phyloP scores from a whole-genome alignment of 2,113 vertebrate genomes.

The Pseudonaja textilis region DNA sequence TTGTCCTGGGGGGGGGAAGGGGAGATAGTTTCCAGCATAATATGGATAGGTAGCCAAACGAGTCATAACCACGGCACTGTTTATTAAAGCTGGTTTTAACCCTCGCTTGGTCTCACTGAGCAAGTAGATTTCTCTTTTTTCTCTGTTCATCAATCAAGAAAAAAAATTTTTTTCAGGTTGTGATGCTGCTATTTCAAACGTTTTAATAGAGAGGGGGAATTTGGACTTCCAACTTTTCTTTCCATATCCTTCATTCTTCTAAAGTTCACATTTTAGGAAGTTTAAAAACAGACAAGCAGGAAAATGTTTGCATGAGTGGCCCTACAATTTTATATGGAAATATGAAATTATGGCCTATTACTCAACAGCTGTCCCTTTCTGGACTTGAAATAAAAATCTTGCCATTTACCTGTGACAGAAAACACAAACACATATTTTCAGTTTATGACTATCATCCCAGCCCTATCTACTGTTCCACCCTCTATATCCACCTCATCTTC shows the following conservation, averaged over 20 bases:
- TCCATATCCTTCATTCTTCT: background rate
- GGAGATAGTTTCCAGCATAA: background rate
- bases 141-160: background rate
- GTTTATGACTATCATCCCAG: background rate
- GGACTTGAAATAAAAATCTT: background rate
- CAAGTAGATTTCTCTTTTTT: background rate
- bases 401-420: background rate
- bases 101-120: background rate
- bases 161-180: background rate
- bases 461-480: background rate
- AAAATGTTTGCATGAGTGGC: background rate
- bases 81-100: background rate
- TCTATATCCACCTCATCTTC: background rate
- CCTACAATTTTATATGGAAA: background rate
- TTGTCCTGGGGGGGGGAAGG: background rate
- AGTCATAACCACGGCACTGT: background rate
- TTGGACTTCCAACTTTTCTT: background rate
- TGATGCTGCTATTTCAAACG: background rate
- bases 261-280: background rate
- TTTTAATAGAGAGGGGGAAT: background rate
- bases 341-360: background rate
- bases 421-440: background rate
- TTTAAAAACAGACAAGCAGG: background rate
- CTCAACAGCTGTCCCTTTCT: background rate
- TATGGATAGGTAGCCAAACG: slow-evolving; percentile 8